These are phyloP conservation scores for Brachionichthys hirsutus DNA, from an alignment of 2,113 vertebrate genomes.

Conservation along the genomic window DNA sequence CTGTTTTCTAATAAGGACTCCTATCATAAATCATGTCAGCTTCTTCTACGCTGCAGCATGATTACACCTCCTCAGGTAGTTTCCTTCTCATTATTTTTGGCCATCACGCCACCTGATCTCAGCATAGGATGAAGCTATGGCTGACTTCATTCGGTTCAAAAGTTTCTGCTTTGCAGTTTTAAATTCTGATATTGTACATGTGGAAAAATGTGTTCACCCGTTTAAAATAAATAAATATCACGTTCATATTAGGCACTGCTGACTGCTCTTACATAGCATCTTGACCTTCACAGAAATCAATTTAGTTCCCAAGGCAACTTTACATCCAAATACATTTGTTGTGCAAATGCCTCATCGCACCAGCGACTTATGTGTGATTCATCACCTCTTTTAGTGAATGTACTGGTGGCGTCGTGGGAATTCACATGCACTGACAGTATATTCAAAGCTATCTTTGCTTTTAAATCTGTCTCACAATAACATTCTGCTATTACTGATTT, in stretches of 20 bases:
- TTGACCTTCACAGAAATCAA: conserved; percentile 28
- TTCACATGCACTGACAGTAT: not conserved
- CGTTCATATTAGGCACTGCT: not conserved
- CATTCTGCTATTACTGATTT: not conserved
- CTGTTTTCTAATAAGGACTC: conserved; percentile 29
- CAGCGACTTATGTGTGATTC: conserved; percentile 15
- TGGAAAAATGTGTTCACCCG: not conserved
- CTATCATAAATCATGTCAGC: conserved; percentile 30
- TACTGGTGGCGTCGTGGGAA: not conserved
- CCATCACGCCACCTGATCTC: conserved; percentile 32
- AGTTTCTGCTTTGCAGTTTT: not conserved
- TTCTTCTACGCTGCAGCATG: conserved; percentile 1
- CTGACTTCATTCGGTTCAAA: not conserved
- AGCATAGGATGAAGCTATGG: conserved; percentile 14
- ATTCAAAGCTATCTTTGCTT: not conserved
- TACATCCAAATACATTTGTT: conserved; percentile 15
- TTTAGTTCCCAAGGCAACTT: not conserved
- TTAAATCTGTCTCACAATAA: not conserved
- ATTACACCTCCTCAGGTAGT: conserved; percentile 51
- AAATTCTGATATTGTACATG: not conserved
- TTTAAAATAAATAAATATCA: too few species aligned
- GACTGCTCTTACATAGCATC: not conserved
- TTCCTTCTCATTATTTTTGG: conserved; percentile 42
- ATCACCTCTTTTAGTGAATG: conserved; percentile 8
- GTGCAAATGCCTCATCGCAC: not conserved